Percentiles rank a stretch among this genome's conserved stretches.
Conservation (phyloP, 2,888 invertebrate genomes). For the Nomada lathburiana region DNA sequence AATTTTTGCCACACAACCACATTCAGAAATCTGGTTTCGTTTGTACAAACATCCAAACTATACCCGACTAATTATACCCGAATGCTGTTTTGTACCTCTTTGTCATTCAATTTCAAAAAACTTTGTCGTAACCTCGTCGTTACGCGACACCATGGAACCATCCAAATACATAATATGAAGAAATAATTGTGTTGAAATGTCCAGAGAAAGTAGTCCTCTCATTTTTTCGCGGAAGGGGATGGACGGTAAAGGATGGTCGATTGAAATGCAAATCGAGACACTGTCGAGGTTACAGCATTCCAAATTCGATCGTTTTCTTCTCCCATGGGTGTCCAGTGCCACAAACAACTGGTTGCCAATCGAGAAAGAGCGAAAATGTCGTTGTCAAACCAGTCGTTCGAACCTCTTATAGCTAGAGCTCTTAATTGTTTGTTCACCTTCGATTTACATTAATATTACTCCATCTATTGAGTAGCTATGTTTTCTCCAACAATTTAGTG, state of each 20-base stretch:
- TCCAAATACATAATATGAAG: neutral
- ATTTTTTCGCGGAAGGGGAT: slow-evolving; percentile 20
- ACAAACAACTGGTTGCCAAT: slow-evolving; percentile 61
- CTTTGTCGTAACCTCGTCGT: neutral
- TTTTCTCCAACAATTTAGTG: no score
- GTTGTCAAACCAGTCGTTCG: slow-evolving; percentile 17
- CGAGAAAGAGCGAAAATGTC: slow-evolving; percentile 25
- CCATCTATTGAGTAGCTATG: no score
- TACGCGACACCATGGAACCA: neutral
- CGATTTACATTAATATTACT: no score
- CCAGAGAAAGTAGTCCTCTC: neutral
- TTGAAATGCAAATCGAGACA: slow-evolving; percentile 75
- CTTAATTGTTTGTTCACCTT: no score
- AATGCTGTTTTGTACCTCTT: neutral
- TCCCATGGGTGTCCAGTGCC: slow-evolving; percentile 53
- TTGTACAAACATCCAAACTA: neutral
- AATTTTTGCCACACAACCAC: slow-evolving; percentile 1
- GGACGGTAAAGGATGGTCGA: slow-evolving; percentile 58
- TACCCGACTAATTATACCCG: neutral
- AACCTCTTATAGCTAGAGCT: neutral
- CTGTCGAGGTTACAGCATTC: slow-evolving; percentile 65
- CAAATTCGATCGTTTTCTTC: slow-evolving; percentile 68
- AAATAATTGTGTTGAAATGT: neutral
- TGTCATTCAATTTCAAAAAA: neutral
- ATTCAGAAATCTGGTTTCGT: slow-evolving; percentile 4